These are phyloP conservation scores for Gryllus bimaculatus DNA, from an alignment of 1,140 invertebrate species.

Conservation along the genomic window DNA sequence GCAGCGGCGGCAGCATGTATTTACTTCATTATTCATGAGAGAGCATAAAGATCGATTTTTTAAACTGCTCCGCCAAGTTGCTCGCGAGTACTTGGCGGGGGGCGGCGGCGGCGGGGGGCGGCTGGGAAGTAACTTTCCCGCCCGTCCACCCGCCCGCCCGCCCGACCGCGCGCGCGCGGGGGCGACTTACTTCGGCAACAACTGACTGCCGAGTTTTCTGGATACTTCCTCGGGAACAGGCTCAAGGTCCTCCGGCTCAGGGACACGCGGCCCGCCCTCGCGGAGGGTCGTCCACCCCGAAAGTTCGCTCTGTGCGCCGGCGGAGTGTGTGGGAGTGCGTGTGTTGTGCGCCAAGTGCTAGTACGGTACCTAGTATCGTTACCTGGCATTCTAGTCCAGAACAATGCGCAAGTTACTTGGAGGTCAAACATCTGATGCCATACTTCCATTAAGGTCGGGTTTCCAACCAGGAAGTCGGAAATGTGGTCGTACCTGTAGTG, in stretches of 20 bases:
- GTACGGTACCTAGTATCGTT: too few species aligned
- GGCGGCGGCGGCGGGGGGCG: too few species aligned
- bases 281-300: neutral
- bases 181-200: neutral
- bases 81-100: neutral
- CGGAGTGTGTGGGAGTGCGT: neutral
- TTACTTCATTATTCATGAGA: constrained; percentile 5
- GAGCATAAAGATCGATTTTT: constrained; percentile 5
- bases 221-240: neutral
- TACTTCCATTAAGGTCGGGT: too few species aligned
- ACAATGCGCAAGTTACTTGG: too few species aligned
- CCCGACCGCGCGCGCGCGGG: too few species aligned
- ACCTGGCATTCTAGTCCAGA: too few species aligned
- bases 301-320: neutral
- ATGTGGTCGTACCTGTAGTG: too few species aligned
- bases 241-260: neutral
- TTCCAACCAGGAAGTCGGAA: too few species aligned
- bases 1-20: neutral
- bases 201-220: neutral
- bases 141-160: neutral
- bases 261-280: neutral
- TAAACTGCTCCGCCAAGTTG: neutral
- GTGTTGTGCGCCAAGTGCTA: too few species aligned
- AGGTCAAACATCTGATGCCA: too few species aligned
- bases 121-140: neutral